These are phyloP conservation scores for Choreutis nemorana DNA, from an alignment of 2,888 invertebrate species.

Conservation along the genomic window DNA sequence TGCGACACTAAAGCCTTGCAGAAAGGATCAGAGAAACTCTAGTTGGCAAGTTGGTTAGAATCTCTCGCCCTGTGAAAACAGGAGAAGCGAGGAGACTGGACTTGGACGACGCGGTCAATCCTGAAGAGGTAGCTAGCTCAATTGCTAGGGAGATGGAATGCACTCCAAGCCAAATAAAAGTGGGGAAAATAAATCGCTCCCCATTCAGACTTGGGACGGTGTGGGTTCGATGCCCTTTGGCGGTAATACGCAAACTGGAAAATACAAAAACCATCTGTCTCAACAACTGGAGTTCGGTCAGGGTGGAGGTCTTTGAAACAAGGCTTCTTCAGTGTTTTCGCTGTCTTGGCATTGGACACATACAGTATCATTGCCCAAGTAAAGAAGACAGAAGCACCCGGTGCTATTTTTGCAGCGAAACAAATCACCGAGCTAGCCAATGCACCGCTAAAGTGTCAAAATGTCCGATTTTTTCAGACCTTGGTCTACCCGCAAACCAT, in stretches of 20 bases:
- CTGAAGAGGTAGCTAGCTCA: not conserved
- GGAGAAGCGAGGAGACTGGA: not conserved
- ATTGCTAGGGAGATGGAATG: no score
- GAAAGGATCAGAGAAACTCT: not conserved
- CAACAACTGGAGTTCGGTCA: slow-evolving; percentile 4
- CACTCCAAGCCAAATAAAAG: no score
- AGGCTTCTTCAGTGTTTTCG: slow-evolving; percentile 10
- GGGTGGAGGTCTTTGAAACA: slow-evolving; percentile 4
- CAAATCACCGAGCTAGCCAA: slow-evolving; percentile 8
- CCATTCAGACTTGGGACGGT: slow-evolving; percentile 4
- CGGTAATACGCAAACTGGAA: slow-evolving; percentile 3
- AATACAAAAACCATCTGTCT: no score
- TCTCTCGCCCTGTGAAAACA: not conserved
- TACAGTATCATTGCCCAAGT: slow-evolving; percentile 6
- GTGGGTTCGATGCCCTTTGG: slow-evolving; percentile 6
- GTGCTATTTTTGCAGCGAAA: no score
- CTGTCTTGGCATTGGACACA: slow-evolving; percentile 11
- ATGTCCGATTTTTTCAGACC: slow-evolving; percentile 9
- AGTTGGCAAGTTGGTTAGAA: not conserved
- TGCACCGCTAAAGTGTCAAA: slow-evolving; percentile 6
- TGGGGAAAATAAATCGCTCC: slow-evolving; percentile 3
- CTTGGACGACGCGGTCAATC: not conserved
- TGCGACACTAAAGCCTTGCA: not conserved
- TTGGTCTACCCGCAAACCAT: no score
- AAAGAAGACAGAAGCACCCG: slow-evolving; percentile 5